phyloP scores from a whole-genome alignment of 2,888 invertebrate genomes.

The Nezara viridula region DNA sequence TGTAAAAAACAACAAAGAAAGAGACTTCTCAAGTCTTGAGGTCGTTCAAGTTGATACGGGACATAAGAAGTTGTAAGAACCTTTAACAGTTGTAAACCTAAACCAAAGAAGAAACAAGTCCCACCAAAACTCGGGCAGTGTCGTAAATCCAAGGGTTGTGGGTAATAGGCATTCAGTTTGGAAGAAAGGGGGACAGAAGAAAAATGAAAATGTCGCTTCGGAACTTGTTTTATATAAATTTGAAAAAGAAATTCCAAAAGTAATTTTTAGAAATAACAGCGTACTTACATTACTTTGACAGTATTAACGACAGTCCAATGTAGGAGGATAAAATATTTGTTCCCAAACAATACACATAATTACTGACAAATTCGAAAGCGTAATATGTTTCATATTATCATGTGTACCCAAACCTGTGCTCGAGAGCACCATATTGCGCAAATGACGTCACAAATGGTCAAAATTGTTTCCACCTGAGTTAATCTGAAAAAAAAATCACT shows the following conservation, averaged over 20 bases:
- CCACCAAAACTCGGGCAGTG: background rate
- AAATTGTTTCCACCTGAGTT: no score
- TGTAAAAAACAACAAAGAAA: background rate
- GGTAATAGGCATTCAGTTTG: constrained; percentile 4
- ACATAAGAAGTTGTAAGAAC: constrained; percentile 42
- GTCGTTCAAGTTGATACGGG: constrained; percentile 41
- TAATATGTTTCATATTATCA: no score
- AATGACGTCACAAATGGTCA: no score
- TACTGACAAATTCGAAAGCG: no score
- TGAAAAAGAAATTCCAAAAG: background rate
- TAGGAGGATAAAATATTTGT: no score
- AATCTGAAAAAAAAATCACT: no score
- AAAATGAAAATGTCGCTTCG: background rate
- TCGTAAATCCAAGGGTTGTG: constrained; percentile 4
- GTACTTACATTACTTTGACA: background rate
- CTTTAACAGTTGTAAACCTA: constrained; percentile 42
- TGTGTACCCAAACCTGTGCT: no score
- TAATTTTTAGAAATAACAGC: background rate
- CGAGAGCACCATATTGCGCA: no score
- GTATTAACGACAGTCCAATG: no score
- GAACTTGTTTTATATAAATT: background rate
- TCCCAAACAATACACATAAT: no score
- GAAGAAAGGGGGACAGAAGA: background rate
- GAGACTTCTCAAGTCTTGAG: background rate
- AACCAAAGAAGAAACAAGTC: constrained; percentile 42